Percentiles rank a stretch among this genome's conserved stretches.
Conservation (phyloP, 2,113 vertebrate species). For the Emydocephalus ijimae region DNA sequence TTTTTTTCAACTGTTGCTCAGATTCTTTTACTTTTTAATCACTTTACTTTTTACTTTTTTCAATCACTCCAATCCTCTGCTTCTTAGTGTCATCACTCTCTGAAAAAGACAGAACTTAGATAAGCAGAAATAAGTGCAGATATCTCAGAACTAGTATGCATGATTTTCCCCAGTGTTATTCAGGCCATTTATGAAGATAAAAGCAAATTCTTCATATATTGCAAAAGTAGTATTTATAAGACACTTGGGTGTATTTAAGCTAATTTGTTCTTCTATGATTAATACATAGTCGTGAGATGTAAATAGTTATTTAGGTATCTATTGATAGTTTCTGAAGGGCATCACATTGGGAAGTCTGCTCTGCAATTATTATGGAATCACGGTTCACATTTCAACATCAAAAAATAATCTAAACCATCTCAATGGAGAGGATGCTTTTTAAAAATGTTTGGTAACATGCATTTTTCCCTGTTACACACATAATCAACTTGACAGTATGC, state of each 20-base stretch:
- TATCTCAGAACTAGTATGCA: neutral
- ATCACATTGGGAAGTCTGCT: neutral
- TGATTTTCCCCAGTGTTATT: neutral
- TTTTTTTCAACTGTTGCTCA: neutral
- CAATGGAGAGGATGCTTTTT: conserved; percentile 5
- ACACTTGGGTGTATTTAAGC: neutral
- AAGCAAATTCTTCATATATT: neutral
- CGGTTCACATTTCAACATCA: neutral
- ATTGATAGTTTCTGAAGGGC: neutral
- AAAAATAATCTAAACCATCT: neutral
- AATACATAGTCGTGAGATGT: neutral
- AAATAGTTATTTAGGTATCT: neutral
- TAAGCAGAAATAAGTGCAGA: conserved; percentile 1
- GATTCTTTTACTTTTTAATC: neutral
- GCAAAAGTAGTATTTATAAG: neutral
- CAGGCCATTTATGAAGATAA: neutral
- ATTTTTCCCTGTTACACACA: conserved; percentile 4
- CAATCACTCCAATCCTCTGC: neutral
- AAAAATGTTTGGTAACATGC: neutral
- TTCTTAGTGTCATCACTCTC: neutral
- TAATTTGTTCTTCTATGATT: neutral
- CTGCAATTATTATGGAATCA: neutral
- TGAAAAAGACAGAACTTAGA: neutral
- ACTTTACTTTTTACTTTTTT: neutral
- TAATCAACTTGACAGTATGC: neutral